A percentile compares a stretch with the other conserved stretches of the same genome.
phyloP scores from a whole-genome alignment of 37 sponge, comb jelly and placozoan genomes.

The Diacarnus erythraeanus region DNA sequence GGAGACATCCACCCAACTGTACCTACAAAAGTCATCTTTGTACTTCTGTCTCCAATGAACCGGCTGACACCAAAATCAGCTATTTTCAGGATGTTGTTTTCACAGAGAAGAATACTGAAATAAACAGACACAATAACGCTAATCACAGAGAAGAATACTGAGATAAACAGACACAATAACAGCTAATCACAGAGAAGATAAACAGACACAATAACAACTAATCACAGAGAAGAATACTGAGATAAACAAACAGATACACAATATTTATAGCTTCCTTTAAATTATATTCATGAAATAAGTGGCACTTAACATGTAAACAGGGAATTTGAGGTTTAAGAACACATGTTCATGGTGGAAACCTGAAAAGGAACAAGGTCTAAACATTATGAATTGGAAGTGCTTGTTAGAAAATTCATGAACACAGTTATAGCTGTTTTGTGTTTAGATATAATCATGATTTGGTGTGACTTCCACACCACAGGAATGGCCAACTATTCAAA shows the following conservation, averaged over 20 bases:
- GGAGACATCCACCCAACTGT: constrained; percentile 94
- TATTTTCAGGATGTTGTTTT: constrained; percentile 68
- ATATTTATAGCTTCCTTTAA: too few species aligned
- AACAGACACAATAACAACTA: not conserved
- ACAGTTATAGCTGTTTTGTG: too few species aligned
- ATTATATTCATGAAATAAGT: too few species aligned
- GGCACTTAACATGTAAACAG: too few species aligned
- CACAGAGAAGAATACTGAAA: constrained; percentile 66
- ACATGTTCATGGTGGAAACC: too few species aligned
- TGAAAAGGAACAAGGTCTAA: too few species aligned
- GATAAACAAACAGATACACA: not conserved
- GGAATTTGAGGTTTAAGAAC: too few species aligned
- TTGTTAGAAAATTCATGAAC: too few species aligned
- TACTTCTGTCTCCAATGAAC: constrained; percentile 71
- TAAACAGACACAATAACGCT: not conserved
- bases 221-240: constrained; percentile 71
- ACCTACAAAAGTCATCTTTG: constrained; percentile 84
- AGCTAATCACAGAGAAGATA: constrained; percentile 54
- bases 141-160: constrained; percentile 74
- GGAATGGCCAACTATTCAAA: not conserved
- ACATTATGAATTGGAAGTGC: too few species aligned
- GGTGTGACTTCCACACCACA: not conserved
- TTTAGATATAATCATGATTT: too few species aligned
- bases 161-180: not conserved
- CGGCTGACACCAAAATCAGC: constrained; percentile 86